Conservation (phyloP, 2,888 invertebrate genomes). For the Lasioglossum villosulum region DNA sequence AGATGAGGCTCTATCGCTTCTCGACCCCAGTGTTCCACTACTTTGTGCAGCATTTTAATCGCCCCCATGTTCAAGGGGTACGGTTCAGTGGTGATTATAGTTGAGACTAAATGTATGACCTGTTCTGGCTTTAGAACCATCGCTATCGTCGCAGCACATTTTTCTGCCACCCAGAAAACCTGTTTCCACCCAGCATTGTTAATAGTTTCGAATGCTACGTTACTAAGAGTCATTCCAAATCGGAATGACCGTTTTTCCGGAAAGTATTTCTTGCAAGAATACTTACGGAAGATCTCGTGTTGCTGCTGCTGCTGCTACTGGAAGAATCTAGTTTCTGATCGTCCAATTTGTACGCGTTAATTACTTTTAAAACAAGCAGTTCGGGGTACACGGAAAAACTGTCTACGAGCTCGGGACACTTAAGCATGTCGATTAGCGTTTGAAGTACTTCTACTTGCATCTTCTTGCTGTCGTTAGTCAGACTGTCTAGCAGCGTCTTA, state of each 20-base stretch:
- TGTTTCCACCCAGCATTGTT: conserved; percentile 74
- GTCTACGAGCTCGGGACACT: conserved; percentile 90
- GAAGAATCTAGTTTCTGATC: conserved; percentile 77
- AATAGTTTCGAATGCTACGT: neutral
- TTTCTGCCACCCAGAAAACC: conserved; percentile 94
- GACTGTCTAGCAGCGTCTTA: conserved; percentile 91
- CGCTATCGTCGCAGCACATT: conserved; percentile 91
- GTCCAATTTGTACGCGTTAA: conserved; percentile 91
- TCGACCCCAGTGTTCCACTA: conserved; percentile 91
- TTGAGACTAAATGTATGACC: conserved; percentile 90
- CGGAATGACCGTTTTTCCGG: neutral
- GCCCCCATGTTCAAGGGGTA: conserved; percentile 96
- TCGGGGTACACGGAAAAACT: conserved; percentile 96
- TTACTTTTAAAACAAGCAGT: conserved; percentile 94
- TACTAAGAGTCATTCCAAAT: neutral
- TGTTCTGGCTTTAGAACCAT: conserved; percentile 92
- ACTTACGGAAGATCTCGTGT: conserved; percentile 83
- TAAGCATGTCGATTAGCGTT: conserved; percentile 93
- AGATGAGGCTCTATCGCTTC: conserved; percentile 91
- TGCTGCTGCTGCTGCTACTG: conserved; percentile 63
- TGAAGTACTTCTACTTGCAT: conserved; percentile 92
- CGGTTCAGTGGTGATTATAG: conserved; percentile 94
- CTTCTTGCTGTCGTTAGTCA: conserved; percentile 87
- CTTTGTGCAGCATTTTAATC: conserved; percentile 95
- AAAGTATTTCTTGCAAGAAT: conserved; percentile 73